Evolutionary conservation across 2,797 vertebrate genomes (phyloP).

Genomic region (Callimico goeldii): DNA sequence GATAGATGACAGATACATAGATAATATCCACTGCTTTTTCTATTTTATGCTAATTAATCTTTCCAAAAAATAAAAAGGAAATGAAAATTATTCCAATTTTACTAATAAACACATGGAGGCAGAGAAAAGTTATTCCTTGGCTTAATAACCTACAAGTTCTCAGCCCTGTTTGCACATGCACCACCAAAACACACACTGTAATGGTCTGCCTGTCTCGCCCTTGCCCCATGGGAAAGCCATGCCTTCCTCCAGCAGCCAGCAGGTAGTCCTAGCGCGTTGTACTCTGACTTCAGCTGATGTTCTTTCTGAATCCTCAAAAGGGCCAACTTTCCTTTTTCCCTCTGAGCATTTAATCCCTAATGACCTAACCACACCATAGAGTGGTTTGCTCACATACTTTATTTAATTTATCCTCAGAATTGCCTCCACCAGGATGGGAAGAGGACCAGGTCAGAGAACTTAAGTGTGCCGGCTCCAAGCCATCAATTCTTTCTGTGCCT

Average conservation of each 20-base stretch:
- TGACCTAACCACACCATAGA: neutral
- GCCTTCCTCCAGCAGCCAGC: neutral
- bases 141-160: neutral
- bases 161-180: neutral
- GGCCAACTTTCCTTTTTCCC: neutral
- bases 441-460: neutral
- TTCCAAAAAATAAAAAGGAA: neutral
- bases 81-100: neutral
- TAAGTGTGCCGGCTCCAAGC: neutral
- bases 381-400: neutral
- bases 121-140: neutral
- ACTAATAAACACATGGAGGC: neutral
- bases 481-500: neutral
- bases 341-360: neutral
- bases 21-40: neutral
- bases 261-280: neutral
- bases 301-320: neutral
- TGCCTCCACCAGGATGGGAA: neutral
- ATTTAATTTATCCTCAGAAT: constrained; percentile 26
- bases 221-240: neutral
- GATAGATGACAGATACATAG: neutral
- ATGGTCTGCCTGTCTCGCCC: neutral
- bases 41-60: neutral
- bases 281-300: neutral
- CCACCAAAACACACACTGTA: neutral